Evolutionary conservation across 2,888 invertebrate genomes (phyloP).

Genomic region (Leptinotarsa juncta): DNA sequence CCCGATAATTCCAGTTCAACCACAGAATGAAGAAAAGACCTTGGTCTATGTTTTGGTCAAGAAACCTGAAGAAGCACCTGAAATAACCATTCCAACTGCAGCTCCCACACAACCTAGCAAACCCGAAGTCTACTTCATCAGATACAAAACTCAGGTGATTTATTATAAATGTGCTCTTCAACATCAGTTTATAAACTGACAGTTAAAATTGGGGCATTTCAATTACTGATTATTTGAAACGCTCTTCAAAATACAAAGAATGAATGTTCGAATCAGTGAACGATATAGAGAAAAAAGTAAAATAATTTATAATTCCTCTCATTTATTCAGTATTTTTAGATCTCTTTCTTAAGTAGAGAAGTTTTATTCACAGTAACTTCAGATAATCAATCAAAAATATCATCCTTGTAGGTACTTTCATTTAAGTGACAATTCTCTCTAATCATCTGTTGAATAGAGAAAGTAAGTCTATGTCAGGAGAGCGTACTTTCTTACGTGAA

Average conservation of each 20-base stretch:
- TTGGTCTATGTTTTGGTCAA: conserved; percentile 91
- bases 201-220: neutral
- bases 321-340: neutral
- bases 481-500: conserved; percentile 34
- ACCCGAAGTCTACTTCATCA: conserved; percentile 93
- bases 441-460: conserved; percentile 39
- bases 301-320: neutral
- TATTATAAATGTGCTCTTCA: neutral
- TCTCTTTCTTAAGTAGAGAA: no score
- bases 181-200: neutral
- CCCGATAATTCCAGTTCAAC: conserved; percentile 83
- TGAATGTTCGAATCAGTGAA: no score
- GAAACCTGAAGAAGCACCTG: conserved; percentile 89
- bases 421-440: conserved; percentile 17
- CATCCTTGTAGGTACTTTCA: conserved; percentile 12
- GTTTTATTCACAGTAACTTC: neutral
- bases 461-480: conserved; percentile 33
- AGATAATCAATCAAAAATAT: neutral
- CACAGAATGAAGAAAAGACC: conserved; percentile 90
- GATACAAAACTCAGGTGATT: conserved; percentile 81
- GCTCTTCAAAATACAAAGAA: no score
- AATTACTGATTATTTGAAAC: no score
- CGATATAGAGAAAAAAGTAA: no score
- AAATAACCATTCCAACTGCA: conserved; percentile 82
- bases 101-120: conserved; percentile 88